These are phyloP conservation scores for Cheilinus undulatus DNA, from an alignment of 2,113 vertebrate species.

Conservation along the genomic window DNA sequence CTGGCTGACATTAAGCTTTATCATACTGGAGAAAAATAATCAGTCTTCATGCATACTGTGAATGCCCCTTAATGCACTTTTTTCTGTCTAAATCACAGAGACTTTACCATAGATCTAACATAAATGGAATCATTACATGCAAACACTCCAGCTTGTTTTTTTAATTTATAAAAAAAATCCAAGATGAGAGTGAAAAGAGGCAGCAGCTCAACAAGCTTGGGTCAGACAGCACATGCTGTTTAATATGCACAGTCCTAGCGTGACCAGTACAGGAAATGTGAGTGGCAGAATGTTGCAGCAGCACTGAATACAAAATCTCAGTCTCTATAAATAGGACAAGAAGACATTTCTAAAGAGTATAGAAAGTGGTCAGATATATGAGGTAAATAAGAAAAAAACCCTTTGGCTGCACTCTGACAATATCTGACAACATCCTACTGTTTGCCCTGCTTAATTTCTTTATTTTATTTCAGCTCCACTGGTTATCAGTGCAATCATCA, in stretches of 20 bases:
- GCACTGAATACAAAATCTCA: neutral
- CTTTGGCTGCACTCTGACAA: too few species aligned
- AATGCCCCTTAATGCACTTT: neutral
- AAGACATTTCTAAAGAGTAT: neutral
- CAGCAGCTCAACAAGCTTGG: neutral
- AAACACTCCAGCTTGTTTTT: neutral
- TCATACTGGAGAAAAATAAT: neutral
- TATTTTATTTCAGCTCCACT: too few species aligned
- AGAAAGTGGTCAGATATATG: conserved; percentile 1
- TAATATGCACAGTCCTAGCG: neutral
- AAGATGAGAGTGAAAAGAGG: neutral
- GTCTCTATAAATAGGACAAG: conserved; percentile 3
- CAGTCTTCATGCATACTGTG: neutral
- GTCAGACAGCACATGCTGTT: neutral
- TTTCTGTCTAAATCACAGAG: neutral
- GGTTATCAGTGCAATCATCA: too few species aligned
- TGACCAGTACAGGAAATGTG: neutral
- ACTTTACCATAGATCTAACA: neutral
- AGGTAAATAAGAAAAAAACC: neutral
- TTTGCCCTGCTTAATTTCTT: too few species aligned
- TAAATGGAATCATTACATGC: neutral
- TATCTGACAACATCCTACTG: too few species aligned
- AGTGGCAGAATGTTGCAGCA: neutral
- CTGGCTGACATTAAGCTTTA: neutral
- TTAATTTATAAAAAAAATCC: neutral